Conservation (phyloP, 2,797 vertebrate species). For the Eidolon dupreanum region DNA sequence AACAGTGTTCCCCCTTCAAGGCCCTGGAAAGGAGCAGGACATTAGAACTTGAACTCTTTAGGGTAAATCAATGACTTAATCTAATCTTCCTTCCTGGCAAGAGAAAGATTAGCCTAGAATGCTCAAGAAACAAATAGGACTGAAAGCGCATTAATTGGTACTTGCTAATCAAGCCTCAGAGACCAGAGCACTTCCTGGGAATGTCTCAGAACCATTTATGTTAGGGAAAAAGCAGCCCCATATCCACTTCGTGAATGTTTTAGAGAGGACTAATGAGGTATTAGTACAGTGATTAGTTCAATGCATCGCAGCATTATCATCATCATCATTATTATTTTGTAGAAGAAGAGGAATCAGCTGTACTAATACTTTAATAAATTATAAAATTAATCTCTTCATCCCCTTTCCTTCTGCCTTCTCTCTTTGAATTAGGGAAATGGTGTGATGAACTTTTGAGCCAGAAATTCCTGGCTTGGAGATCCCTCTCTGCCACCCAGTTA, state of each 20-base stretch:
- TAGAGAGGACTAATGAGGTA: not conserved
- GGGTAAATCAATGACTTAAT: not conserved
- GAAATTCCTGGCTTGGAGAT: not conserved
- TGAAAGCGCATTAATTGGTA: not conserved
- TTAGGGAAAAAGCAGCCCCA: not conserved
- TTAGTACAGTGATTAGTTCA: not conserved
- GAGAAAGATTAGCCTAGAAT: not conserved
- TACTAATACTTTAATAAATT: not conserved
- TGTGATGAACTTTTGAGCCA: not conserved
- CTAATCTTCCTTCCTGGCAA: not conserved
- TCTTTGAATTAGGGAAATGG: constrained; percentile 8
- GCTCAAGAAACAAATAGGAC: not conserved
- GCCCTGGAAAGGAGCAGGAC: not conserved
- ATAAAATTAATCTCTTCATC: not conserved
- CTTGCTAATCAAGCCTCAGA: not conserved
- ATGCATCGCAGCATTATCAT: not conserved
- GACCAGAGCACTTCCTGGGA: not conserved
- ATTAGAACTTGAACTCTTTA: not conserved
- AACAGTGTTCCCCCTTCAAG: not conserved
- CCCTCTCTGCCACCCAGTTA: not conserved
- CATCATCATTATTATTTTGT: not conserved
- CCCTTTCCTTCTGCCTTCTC: not conserved
- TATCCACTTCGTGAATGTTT: not conserved
- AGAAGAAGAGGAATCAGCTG: not conserved
- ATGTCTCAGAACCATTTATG: not conserved